Evolutionary conservation across 2,797 vertebrate genomes (phyloP), one percentile per base, ranked within the genome.

Genomic region (Mormyrus proboscirostris): DNA sequence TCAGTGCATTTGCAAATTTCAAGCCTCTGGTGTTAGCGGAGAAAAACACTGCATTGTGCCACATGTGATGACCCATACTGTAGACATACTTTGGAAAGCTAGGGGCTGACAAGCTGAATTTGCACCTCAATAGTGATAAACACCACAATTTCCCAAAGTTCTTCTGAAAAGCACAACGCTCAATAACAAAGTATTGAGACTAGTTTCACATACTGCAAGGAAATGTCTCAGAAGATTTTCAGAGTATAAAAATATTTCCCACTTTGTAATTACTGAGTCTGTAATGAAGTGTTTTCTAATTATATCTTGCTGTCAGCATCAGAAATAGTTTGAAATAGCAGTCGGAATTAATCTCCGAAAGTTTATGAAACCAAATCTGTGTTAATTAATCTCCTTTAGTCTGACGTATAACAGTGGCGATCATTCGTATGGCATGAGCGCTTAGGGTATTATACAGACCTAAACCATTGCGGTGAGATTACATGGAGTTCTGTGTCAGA

Each of bases 281-380:
- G 62, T 51, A 76, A 69, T 88, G 55, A 73, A 88, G 44, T 50
- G 49, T 50, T 50, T 69, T 76, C n/a, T 88, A 88, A 73, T 88
- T 38, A 88, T 49, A 57, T 73, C 41, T 73, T 7, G 1, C 12
- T 50, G 33, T 55, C 86, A 57, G 53, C 44, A 85, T 59, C 51
- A 87, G 51, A 38, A n/a, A 53, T 85, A 33, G 51, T 59, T 41
- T 57, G 86, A 87, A 87, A 38, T 62, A 16, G 16, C 55, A 87
- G 51, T n/a, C 2, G 38, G 16, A 87, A 87, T 29, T 55, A 85
- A 85, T 85, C 83, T 85, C 25, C 2, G 44, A 0, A 50, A 25
- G 83, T 85, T 51, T 87, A 59, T 87, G 51, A 59, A 87, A 87
- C 53, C 86, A 49, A 14, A 44, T 87, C 22, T 9, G 25, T 53